A percentile compares a stretch with the other conserved stretches of the same genome.
Evolutionary conservation across 2,888 invertebrate genomes (phyloP).

Genomic region (Parnassius apollo): DNA sequence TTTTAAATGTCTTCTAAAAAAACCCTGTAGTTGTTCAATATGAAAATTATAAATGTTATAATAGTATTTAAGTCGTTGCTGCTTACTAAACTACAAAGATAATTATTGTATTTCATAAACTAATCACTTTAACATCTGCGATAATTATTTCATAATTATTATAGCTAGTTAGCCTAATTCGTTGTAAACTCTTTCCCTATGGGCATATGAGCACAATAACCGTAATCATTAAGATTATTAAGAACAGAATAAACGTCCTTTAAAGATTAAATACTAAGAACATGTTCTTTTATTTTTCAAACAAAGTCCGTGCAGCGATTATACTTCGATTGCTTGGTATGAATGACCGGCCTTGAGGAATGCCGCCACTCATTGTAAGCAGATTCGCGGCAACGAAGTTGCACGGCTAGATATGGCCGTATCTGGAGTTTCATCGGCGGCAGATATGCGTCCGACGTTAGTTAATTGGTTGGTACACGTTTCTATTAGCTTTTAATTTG

Average conservation of each 20-base stretch:
- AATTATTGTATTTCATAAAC: too few relatives aligned
- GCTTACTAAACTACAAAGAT: too few relatives aligned
- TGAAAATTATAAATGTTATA: too few relatives aligned
- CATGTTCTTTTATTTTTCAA: conserved; percentile 3
- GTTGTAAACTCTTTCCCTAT: not conserved
- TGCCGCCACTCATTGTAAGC: conserved; percentile 49
- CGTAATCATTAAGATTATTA: too few relatives aligned
- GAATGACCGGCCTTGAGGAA: conserved; percentile 72
- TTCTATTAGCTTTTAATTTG: conserved; percentile 25
- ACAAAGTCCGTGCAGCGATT: conserved; percentile 20
- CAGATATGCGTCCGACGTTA: conserved; percentile 29
- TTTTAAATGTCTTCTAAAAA: too few relatives aligned
- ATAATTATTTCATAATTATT: too few relatives aligned
- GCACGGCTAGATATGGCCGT: conserved; percentile 41
- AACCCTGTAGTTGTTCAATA: too few relatives aligned
- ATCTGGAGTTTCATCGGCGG: conserved; percentile 49
- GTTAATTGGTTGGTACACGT: conserved; percentile 34
- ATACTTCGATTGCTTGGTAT: conserved; percentile 42
- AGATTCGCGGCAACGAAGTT: conserved; percentile 39
- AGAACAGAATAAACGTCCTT: not conserved
- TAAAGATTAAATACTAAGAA: conserved; percentile 6
- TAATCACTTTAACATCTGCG: too few relatives aligned
- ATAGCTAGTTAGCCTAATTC: not conserved
- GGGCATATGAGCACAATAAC: too few relatives aligned
- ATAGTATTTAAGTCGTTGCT: too few relatives aligned